phyloP scores from a whole-genome alignment of 2,888 invertebrate species.

The Timandra comae region DNA sequence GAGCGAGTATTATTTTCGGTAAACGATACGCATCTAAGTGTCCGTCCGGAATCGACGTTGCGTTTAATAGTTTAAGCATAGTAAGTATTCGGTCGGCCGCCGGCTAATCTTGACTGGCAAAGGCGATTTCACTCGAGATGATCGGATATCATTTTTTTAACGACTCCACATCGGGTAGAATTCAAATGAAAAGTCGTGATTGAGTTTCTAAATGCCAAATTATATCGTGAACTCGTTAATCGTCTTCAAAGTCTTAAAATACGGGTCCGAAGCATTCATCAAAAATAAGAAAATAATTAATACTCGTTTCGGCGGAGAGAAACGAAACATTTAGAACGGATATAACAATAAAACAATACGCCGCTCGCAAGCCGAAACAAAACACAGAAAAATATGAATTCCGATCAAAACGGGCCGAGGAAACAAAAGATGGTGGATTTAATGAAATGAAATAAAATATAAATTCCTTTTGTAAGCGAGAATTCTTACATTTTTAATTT shows the following conservation, averaged over 20 bases:
- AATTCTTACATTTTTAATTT: constrained; percentile 77
- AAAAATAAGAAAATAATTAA: constrained; percentile 75
- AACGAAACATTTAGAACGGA: constrained; percentile 60
- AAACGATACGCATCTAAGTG: constrained; percentile 65
- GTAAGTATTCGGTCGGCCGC: constrained; percentile 39
- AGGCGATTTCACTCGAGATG: constrained; percentile 41
- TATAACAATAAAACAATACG: constrained; percentile 71
- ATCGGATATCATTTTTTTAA: constrained; percentile 24
- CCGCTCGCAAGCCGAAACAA: constrained; percentile 67
- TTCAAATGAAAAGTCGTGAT: constrained; percentile 53
- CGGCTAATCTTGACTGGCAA: constrained; percentile 60
- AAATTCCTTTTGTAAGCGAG: constrained; percentile 72
- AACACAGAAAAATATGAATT: constrained; percentile 78
- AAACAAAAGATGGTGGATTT: constrained; percentile 76
- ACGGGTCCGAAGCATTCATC: constrained; percentile 58
- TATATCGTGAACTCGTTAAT: constrained; percentile 48
- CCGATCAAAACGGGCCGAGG: constrained; percentile 66
- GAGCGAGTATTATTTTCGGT: constrained; percentile 66
- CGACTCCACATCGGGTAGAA: constrained; percentile 25
- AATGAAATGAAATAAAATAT: constrained; percentile 77
- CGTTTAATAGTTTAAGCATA: constrained; percentile 63
- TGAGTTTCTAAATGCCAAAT: constrained; percentile 47
- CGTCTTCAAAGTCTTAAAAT: constrained; percentile 51
- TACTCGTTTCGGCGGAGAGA: constrained; percentile 57
- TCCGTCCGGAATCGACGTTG: constrained; percentile 54